Percentiles rank a stretch among this genome's conserved stretches.
Conservation (phyloP, 2,113 vertebrate species). For the Aviceda subcristata region DNA sequence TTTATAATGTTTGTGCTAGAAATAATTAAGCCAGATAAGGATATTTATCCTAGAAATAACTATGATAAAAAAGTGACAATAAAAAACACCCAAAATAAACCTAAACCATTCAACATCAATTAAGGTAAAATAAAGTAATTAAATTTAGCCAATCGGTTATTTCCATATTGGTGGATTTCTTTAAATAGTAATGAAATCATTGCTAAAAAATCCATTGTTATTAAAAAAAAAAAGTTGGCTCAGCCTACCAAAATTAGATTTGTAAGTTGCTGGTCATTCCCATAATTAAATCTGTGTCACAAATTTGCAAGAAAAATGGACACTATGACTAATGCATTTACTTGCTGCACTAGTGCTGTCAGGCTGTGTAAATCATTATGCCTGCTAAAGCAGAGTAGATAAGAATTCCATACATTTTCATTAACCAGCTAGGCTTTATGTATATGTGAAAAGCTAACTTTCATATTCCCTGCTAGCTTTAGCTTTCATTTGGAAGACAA, state of each 20-base stretch:
- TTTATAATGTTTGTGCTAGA: not conserved
- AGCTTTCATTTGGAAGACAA: not conserved
- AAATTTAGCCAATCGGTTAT: slow-evolving; percentile 74
- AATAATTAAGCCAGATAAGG: not conserved
- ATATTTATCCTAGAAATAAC: not conserved
- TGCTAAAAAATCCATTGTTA: slow-evolving; percentile 81
- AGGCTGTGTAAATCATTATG: slow-evolving; percentile 71
- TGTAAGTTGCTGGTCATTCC: slow-evolving; percentile 84
- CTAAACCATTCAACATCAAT: slow-evolving; percentile 56
- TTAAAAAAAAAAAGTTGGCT: slow-evolving; percentile 79
- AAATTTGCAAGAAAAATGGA: slow-evolving; percentile 84
- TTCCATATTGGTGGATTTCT: slow-evolving; percentile 73
- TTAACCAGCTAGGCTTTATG: slow-evolving; percentile 47
- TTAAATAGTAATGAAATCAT: slow-evolving; percentile 83
- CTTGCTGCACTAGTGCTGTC: slow-evolving; percentile 74
- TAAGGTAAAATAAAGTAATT: slow-evolving; percentile 62
- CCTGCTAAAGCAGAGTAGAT: slow-evolving; percentile 66
- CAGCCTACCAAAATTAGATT: slow-evolving; percentile 83
- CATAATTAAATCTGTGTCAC: slow-evolving; percentile 86
- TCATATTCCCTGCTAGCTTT: not conserved
- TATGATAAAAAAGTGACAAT: not conserved
- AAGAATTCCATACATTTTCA: slow-evolving; percentile 75
- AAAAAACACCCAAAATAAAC: not conserved
- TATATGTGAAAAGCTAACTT: not conserved
- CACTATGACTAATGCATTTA: slow-evolving; percentile 84